Evolutionary conservation across 2,113 vertebrate species (phyloP).

Genomic region (Phyllostomus discolor): DNA sequence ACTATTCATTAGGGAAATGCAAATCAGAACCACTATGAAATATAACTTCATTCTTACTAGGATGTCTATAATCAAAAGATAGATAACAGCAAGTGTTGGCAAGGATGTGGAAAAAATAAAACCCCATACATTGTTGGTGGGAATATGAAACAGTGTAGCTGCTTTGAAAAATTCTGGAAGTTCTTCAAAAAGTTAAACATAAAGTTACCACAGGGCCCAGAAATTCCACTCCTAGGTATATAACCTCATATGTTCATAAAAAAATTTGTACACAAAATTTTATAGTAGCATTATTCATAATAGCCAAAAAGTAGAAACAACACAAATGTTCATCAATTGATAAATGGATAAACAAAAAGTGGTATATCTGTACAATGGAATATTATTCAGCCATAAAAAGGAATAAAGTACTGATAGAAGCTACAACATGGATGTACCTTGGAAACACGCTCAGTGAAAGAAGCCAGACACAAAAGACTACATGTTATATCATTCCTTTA

Average conservation of each 20-base stretch:
- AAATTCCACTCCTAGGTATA: background rate
- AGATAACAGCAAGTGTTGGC: background rate
- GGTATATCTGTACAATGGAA: background rate
- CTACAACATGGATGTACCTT: background rate
- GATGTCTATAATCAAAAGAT: background rate
- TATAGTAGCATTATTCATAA: background rate
- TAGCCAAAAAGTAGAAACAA: background rate
- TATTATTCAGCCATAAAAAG: conserved; percentile 8
- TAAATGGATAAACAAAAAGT: background rate
- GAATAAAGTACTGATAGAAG: background rate
- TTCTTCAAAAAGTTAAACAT: background rate
- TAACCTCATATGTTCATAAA: conserved; percentile 7
- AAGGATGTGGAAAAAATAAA: conserved; percentile 1
- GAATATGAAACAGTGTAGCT: background rate
- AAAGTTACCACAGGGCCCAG: background rate
- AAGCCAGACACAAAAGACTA: background rate
- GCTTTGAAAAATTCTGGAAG: background rate
- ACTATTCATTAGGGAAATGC: background rate
- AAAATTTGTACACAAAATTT: conserved; percentile 29
- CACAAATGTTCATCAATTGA: background rate
- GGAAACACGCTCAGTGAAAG: background rate
- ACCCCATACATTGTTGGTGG: background rate
- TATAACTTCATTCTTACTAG: background rate
- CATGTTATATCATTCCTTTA: conserved; percentile 3
- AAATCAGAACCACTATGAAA: background rate